phyloP scores from a whole-genome alignment of 2,888 invertebrate species.

The Mallateleia sp. region DNA sequence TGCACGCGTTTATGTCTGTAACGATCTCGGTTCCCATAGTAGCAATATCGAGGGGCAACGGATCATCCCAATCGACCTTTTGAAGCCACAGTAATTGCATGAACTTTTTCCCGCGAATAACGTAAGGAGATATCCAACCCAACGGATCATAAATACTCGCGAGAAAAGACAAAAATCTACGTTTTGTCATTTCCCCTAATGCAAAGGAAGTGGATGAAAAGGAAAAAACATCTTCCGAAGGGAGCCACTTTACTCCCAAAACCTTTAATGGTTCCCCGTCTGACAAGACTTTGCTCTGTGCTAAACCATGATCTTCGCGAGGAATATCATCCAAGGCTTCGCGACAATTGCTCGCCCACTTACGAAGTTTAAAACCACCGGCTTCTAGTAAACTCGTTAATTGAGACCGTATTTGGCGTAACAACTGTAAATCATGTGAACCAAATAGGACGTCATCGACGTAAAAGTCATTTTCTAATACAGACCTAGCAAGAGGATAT shows the following conservation, averaged over 20 bases:
- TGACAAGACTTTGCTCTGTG: background rate
- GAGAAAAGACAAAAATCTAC: background rate
- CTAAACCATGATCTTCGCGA: slow-evolving; percentile 1
- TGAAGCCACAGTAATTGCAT: no score
- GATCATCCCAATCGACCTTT: no score
- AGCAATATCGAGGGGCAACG: no score
- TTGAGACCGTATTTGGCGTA: no score
- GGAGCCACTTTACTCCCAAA: slow-evolving; percentile 1
- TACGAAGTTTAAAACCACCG: background rate
- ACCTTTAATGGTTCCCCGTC: slow-evolving; percentile 8
- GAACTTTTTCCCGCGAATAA: no score
- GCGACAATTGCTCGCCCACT: slow-evolving; percentile 18
- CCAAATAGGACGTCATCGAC: no score
- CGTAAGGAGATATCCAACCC: background rate
- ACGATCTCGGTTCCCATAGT: no score
- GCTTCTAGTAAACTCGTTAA: no score
- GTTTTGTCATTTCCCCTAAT: background rate
- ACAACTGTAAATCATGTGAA: no score
- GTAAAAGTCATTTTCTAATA: no score
- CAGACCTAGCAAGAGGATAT: no score
- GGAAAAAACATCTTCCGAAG: background rate
- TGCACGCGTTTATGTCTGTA: no score
- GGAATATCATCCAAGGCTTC: background rate
- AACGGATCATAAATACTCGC: background rate
- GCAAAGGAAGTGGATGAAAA: background rate